Evolutionary conservation across 2,797 vertebrate genomes (phyloP).

Genomic region (Chromobotia macracanthus): DNA sequence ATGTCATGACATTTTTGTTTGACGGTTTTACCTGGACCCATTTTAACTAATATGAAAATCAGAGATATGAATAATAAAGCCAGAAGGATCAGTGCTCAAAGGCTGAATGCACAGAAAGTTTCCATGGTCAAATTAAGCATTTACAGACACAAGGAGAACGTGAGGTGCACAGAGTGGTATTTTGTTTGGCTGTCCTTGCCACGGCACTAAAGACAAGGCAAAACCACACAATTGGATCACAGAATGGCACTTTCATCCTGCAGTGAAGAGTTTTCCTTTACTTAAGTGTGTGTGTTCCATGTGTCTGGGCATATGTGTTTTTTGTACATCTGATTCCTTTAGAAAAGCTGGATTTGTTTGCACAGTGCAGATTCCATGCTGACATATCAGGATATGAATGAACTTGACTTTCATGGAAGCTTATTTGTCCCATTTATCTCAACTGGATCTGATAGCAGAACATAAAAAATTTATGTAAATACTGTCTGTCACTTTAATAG

Average conservation of each 20-base stretch:
- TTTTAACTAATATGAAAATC: slow-evolving; percentile 44
- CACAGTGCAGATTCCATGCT: slow-evolving; percentile 28
- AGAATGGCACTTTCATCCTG: slow-evolving; percentile 54
- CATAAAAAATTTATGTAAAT: slow-evolving; percentile 60
- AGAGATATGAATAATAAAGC: slow-evolving; percentile 22
- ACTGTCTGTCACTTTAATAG: slow-evolving; percentile 48
- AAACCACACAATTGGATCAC: slow-evolving; percentile 56
- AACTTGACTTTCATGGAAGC: slow-evolving; percentile 17
- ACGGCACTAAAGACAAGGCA: slow-evolving; percentile 31
- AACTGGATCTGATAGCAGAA: slow-evolving; percentile 63
- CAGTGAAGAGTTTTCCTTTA: slow-evolving; percentile 68
- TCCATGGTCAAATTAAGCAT: slow-evolving; percentile 33
- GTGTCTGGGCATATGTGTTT: slow-evolving; percentile 1
- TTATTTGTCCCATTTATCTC: slow-evolving; percentile 58
- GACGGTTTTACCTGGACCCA: slow-evolving; percentile 41
- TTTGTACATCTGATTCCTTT: slow-evolving; percentile 38
- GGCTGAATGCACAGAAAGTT: slow-evolving; percentile 33
- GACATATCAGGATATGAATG: slow-evolving; percentile 35
- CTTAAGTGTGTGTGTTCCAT: slow-evolving; percentile 1
- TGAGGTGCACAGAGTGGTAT: slow-evolving; percentile 46
- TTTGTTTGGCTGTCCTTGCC: slow-evolving; percentile 52
- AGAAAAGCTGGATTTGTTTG: slow-evolving; percentile 63
- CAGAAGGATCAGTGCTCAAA: slow-evolving; percentile 6
- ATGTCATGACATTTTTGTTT: slow-evolving; percentile 34
- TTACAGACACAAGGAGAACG: slow-evolving; percentile 28